Conservation (phyloP, 2,888 invertebrate genomes). For the Drosophila picticornis region DNA sequence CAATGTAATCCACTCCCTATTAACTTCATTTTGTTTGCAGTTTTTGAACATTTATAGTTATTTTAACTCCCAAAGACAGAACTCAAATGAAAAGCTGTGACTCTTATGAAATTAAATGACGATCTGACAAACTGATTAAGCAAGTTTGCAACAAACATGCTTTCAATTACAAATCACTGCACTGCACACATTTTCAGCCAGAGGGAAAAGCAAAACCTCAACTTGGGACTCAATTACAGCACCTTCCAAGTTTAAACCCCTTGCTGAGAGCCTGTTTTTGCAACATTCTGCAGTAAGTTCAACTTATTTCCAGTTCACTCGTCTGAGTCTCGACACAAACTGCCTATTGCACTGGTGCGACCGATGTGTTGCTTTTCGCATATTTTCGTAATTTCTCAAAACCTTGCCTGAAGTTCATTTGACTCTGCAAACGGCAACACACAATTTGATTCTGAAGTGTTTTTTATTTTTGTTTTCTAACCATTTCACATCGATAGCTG, state of each 20-base stretch:
- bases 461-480: conserved; percentile 5
- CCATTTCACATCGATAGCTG: conserved; percentile 51
- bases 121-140: neutral
- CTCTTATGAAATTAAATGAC: neutral
- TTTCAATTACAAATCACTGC: conserved; percentile 45
- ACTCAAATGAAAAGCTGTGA: neutral
- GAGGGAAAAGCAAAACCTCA: neutral
- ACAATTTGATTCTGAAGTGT: conserved; percentile 50
- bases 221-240: conserved; percentile 27
- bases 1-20: neutral
- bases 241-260: conserved; percentile 13
- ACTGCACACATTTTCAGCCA: conserved; percentile 34
- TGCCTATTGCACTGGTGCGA: conserved; percentile 26
- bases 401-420: conserved; percentile 52
- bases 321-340: neutral
- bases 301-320: conserved; percentile 31
- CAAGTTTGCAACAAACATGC: conserved; percentile 10
- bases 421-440: conserved; percentile 45
- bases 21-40: neutral
- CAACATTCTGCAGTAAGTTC: conserved; percentile 23
- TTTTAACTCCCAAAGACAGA: neutral
- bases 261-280: conserved; percentile 11
- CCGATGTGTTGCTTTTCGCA: conserved; percentile 50
- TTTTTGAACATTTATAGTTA: neutral
- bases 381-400: conserved; percentile 65